phyloP scores from a whole-genome alignment of 2,113 vertebrate genomes.

The Manacus vitellinus region DNA sequence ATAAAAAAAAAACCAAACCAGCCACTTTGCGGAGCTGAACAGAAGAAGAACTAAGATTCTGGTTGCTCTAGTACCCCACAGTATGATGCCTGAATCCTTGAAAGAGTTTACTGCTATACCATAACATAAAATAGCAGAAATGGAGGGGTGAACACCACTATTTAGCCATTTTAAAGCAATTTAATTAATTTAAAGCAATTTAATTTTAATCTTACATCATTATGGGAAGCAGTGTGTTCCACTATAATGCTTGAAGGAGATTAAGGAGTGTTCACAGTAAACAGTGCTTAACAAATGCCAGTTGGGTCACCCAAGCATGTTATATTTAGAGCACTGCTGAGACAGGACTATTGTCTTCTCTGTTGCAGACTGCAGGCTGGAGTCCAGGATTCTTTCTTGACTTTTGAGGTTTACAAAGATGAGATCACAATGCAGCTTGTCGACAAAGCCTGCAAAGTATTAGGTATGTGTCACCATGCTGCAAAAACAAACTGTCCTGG shows the following conservation, averaged over 20 bases:
- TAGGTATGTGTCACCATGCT: slow-evolving; percentile 60
- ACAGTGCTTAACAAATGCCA: neutral
- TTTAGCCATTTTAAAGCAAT: neutral
- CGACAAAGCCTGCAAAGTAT: slow-evolving; percentile 76
- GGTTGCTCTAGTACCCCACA: neutral
- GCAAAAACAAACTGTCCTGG: neutral
- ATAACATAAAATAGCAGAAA: neutral
- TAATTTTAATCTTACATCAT: neutral
- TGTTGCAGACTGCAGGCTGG: slow-evolving; percentile 69
- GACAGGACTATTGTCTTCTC: neutral
- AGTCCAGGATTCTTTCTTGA: slow-evolving; percentile 79
- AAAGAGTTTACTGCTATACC: neutral
- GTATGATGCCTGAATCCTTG: neutral
- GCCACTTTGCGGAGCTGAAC: neutral
- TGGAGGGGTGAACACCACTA: neutral
- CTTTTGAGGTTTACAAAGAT: slow-evolving; percentile 79
- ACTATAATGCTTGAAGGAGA: fast-evolving
- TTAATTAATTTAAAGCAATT: neutral
- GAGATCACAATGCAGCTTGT: slow-evolving; percentile 78
- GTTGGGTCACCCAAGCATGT: neutral
- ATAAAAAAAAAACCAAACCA: neutral
- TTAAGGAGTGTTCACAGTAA: neutral
- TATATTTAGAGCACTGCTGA: neutral
- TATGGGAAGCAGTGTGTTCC: neutral
- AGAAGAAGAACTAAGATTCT: neutral